Conservation (phyloP, 2,888 invertebrate genomes). For the Bimastos eiseni region DNA sequence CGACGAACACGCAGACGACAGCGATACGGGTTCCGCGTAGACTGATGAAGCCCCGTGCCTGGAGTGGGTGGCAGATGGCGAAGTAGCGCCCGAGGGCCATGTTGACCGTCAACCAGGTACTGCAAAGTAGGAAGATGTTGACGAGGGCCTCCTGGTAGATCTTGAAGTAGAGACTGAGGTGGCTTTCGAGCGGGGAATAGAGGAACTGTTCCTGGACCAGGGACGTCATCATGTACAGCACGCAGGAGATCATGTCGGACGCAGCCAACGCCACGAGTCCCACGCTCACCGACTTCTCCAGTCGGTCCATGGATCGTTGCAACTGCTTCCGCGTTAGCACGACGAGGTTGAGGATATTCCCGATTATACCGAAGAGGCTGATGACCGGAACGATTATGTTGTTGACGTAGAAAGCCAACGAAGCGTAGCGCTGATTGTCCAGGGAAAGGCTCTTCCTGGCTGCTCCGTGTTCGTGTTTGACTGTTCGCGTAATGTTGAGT, state of each 20-base stretch:
- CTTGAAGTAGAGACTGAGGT: slow-evolving; percentile 51
- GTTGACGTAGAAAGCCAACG: slow-evolving; percentile 31
- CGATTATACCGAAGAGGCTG: slow-evolving; percentile 75
- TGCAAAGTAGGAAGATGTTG: slow-evolving; percentile 68
- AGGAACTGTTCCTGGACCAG: slow-evolving; percentile 61
- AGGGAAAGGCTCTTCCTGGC: neutral
- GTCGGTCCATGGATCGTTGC: slow-evolving; percentile 66
- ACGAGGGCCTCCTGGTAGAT: slow-evolving; percentile 54
- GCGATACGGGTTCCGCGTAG: slow-evolving; percentile 67
- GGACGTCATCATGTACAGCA: slow-evolving; percentile 67
- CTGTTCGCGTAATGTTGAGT: neutral
- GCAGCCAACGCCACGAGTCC: slow-evolving; percentile 76
- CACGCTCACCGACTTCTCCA: slow-evolving; percentile 79
- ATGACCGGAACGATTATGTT: slow-evolving; percentile 71
- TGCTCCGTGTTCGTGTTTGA: neutral
- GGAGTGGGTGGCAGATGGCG: slow-evolving; percentile 75
- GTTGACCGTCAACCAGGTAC: slow-evolving; percentile 76
- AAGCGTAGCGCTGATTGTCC: neutral
- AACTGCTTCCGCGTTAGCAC: slow-evolving; percentile 71
- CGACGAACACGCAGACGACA: slow-evolving; percentile 71
- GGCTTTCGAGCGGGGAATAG: slow-evolving; percentile 66
- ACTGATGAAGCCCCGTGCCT: slow-evolving; percentile 71
- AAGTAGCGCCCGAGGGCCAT: slow-evolving; percentile 76
- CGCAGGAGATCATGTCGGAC: slow-evolving; percentile 70
- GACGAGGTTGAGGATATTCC: slow-evolving; percentile 77